Base-by-base conservation (phyloP, 2,113 vertebrate genomes). In the Colossoma macropomum region DNA sequence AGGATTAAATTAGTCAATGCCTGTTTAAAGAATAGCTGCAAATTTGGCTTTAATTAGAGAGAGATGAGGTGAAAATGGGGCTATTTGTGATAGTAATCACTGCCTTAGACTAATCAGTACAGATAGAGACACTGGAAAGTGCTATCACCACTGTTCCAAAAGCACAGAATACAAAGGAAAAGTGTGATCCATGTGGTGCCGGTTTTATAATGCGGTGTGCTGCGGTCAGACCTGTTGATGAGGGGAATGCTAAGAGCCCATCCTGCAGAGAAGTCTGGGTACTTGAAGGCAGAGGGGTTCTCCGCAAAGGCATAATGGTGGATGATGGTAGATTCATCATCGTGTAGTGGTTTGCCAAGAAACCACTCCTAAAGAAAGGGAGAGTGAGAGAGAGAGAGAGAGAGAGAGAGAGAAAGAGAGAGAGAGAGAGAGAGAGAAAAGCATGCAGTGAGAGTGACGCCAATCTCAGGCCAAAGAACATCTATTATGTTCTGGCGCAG, bases 291-390 rank as follows among this genome's bases (percentile, higher is more conserved):
- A 4, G 95, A 91, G 68, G 97, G 97, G 87, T 98, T 97, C 93
- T 98, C 97, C 77, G 98, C 96, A 90, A 99, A 99, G 91, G 97
- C 97, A 38, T 99, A 99, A 93, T 99, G 98, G 92, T 99, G 98
- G 91, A 99, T 98, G 90, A 99, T 98, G 87, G 98, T 99, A 25
- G 98, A 97, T 89, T 99, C 97, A 86, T 96, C 95, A 62, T 99
- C 98, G 27, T 96, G 89, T n/a, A 99, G 93, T 0, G 96, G 92
- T 92, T 97, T 98, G 77, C 97, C 97, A 82, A 98, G 95, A 94
- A 99, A 99, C 96, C 96, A 97, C 85, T 98, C 96, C 98, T 99
- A 91, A 85, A 70, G 48, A 50, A 9, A 50, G 48, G 15, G 15
- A 50, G 48, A 50, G 48, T 4, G 48, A 50, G 15, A 50, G 48